These are phyloP conservation scores for Leptinotarsa peninsularis DNA, from an alignment of 2,888 invertebrate species.

Conservation along the genomic window DNA sequence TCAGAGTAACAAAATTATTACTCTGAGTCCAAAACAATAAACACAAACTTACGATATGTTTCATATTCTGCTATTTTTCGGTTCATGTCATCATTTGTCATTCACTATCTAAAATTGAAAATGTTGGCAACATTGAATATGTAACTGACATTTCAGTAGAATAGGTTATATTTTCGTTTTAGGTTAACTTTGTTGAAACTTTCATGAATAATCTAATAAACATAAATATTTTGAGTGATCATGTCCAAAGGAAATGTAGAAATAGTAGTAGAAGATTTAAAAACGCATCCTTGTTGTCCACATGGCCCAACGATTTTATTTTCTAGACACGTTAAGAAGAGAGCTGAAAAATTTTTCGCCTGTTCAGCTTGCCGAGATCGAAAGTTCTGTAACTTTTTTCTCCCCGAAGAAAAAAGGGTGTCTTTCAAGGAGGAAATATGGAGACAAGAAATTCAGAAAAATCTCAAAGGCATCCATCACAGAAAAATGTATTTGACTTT, in stretches of 20 bases:
- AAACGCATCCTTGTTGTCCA: slow-evolving; percentile 76
- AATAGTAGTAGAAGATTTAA: slow-evolving; percentile 71
- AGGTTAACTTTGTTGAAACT: slow-evolving; percentile 8
- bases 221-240: slow-evolving; percentile 77
- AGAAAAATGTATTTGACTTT: slow-evolving; percentile 68
- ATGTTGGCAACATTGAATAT: background rate
- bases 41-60: no score
- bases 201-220: slow-evolving; percentile 68
- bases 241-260: slow-evolving; percentile 60
- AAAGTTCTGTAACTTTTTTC: slow-evolving; percentile 80
- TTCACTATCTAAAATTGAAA: background rate
- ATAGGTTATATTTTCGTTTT: no score
- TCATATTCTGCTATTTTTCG: no score
- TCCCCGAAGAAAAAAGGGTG: slow-evolving; percentile 67
- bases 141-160: no score
- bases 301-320: slow-evolving; percentile 85
- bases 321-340: slow-evolving; percentile 61
- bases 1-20: no score
- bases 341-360: slow-evolving; percentile 74
- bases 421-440: slow-evolving; percentile 65
- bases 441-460: slow-evolving; percentile 67
- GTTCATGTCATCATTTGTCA: no score
- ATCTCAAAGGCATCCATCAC: slow-evolving; percentile 69
- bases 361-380: slow-evolving; percentile 88
- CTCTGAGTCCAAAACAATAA: no score